Conservation (phyloP, 2,113 vertebrate genomes). For the Malurus alboscapulatus region DNA sequence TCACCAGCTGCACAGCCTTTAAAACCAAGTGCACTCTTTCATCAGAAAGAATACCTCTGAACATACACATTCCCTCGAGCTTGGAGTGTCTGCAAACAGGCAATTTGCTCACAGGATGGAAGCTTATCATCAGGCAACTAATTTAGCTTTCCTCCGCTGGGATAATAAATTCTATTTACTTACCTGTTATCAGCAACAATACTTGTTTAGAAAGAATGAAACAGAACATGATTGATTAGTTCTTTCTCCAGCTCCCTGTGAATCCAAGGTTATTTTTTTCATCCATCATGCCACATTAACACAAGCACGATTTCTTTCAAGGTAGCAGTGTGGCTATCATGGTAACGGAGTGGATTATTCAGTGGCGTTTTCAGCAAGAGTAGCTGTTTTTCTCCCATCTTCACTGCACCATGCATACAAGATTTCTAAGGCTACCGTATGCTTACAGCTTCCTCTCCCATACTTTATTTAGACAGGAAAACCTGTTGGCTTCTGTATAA, state of each 20-base stretch:
- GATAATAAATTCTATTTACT: conserved; percentile 55
- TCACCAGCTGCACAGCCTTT: neutral
- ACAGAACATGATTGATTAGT: conserved; percentile 27
- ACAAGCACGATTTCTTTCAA: neutral
- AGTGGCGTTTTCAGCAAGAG: neutral
- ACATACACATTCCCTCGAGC: neutral
- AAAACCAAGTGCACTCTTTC: neutral
- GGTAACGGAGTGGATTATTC: conserved; percentile 13
- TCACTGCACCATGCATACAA: neutral
- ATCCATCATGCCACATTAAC: conserved; percentile 16
- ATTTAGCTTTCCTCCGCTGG: conserved; percentile 4
- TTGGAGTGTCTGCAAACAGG: neutral
- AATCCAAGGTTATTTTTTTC: conserved; percentile 47
- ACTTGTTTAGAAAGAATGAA: conserved; percentile 20
- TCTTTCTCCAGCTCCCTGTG: conserved; percentile 21
- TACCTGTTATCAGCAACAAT: conserved; percentile 50
- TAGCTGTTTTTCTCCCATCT: neutral
- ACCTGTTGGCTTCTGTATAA: conserved; percentile 28
- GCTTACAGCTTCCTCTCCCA: conserved; percentile 23
- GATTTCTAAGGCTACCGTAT: conserved; percentile 24
- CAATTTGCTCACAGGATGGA: neutral
- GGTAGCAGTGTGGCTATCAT: conserved; percentile 25
- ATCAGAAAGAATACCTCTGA: neutral
- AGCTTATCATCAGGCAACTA: conserved; percentile 42
- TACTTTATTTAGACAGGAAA: conserved; percentile 45